Evolutionary conservation across 2,888 invertebrate genomes (phyloP).

Genomic region (Tuberolachnus salignus): DNA sequence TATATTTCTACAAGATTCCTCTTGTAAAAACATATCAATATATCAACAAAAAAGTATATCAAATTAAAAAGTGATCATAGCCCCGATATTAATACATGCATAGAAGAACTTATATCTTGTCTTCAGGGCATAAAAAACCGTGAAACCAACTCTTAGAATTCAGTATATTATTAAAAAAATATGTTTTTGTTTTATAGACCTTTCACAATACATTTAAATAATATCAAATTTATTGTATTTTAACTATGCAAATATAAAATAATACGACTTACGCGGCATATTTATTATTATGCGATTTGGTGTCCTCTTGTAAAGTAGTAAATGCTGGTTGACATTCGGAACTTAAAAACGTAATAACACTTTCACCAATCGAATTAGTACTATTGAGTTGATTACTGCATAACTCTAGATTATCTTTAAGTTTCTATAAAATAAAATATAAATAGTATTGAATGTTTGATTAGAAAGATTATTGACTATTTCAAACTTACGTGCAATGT

Average conservation of each 20-base stretch:
- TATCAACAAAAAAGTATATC: too few relatives aligned
- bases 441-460: background rate
- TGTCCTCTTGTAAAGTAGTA: slow-evolving; percentile 6
- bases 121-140: too few relatives aligned
- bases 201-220: too few relatives aligned
- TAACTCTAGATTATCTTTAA: slow-evolving; percentile 14
- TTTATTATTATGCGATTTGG: background rate
- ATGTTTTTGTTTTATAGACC: too few relatives aligned
- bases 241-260: background rate
- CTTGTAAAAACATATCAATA: too few relatives aligned
- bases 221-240: background rate
- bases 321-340: slow-evolving; percentile 37
- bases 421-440: slow-evolving; percentile 19
- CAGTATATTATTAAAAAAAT: too few relatives aligned
- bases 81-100: too few relatives aligned
- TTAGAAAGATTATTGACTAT: background rate
- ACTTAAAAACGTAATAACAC: slow-evolving; percentile 23
- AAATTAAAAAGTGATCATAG: too few relatives aligned
- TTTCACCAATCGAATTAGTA: slow-evolving; percentile 1
- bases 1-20: too few relatives aligned
- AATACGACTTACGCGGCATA: slow-evolving; percentile 28
- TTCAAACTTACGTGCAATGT: slow-evolving; percentile 70
- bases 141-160: too few relatives aligned
- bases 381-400: background rate
- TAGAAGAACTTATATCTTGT: too few relatives aligned